Base-by-base conservation (phyloP, 2,888 invertebrate genomes). In the Strigamia maritima region DNA sequence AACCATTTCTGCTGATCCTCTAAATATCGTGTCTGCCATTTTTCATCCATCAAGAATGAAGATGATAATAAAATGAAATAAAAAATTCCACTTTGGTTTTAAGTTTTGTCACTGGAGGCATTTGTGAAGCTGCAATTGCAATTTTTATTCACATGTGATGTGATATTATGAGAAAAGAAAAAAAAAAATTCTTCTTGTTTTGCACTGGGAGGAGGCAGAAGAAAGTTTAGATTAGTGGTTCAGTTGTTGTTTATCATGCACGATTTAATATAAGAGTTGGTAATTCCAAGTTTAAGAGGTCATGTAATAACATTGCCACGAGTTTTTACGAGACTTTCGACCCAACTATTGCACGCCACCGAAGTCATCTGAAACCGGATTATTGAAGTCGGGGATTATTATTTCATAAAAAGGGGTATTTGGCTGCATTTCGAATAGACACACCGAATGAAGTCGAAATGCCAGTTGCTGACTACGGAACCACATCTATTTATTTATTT, bases 291-390 rank as follows among this genome's bases (percentile, higher is more conserved):
- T 54, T 54, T 16, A 54, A n/a, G 54, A 54, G 54, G 54, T 54
- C 54, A 19, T 54, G 54, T 54, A 54, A 54, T 54, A 54, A 54
- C 19, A 54, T 54, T 54, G 54, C 54, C n/a, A 19, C 19, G 54
- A 19, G 54, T n/a, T 54, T 54, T 54, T 54, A 54, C 19, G 54
- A 54, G 54, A 54, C 54, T 54, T 54, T 54, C 54, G 54, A 54
- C 54, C 54, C 54, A 19, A 54, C n/a, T 8, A 54, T 19, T 54
- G 22, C 54, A n/a, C 54, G 54, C 54, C n/a, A 54, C 16, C n/a
- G 44, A 44, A 44, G 44, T 44, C 44, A 12, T 44, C 16, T n/a
- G 44, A 44, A 44, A 44, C 44, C 44, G 44, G 44, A 44, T 44
- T 44, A 44, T 44, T 44, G 44, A n/a, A 44, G 44, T 44, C 44